Base-by-base conservation (phyloP, 2,113 vertebrate species). In the Alces alces region DNA sequence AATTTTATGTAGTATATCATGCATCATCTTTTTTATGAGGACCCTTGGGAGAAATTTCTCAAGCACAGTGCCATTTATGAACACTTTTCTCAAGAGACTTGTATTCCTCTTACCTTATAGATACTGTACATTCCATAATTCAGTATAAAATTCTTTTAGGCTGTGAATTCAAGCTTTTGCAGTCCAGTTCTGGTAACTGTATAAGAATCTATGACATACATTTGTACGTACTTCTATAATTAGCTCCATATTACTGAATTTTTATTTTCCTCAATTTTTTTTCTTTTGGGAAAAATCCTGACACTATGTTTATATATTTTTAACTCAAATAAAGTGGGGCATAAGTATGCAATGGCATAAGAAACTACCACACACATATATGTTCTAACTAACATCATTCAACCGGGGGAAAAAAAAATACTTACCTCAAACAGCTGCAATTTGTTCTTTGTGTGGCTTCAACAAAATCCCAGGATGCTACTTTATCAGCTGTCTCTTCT, bases 371-470 rank as follows among this genome's bases (percentile, higher is more conserved):
- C 27, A 89, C n/a, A 91, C 28, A 80, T 7, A 64, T 6, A 91
- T 6, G 36, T 3, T 28, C 21, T 90, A 17, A 19, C 28, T 89
- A 15, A 19, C 30, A 97, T 64, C 50, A 79, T 80, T 7, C 27
- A 15, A 95, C 11, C n/a, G 13, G 13, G 17, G 43, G 23, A 2
- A 80, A 91, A 57, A 57, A 91, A 94, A 60, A 84, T 90, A 92
- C 47, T n/a, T 98, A 99, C 99, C 99, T 99, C 95, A 99, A 99
- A 98, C 99, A 99, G 98, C 98, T 99, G 98, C 99, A 99, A 98
- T 98, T 99, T 96, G 99, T 99, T 98, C 99, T 99, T 97, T 99
- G 99, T 0, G 99, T 99, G 95, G 99, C 98, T 99, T 99, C 99
- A 85, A 99, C 99, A 98, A 99, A 99, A 98, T 99, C 99, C 99